Percentiles rank a stretch among this genome's conserved stretches.
Evolutionary conservation across 2,797 vertebrate species (phyloP).

Genomic region (Pempheris klunzingeri): DNA sequence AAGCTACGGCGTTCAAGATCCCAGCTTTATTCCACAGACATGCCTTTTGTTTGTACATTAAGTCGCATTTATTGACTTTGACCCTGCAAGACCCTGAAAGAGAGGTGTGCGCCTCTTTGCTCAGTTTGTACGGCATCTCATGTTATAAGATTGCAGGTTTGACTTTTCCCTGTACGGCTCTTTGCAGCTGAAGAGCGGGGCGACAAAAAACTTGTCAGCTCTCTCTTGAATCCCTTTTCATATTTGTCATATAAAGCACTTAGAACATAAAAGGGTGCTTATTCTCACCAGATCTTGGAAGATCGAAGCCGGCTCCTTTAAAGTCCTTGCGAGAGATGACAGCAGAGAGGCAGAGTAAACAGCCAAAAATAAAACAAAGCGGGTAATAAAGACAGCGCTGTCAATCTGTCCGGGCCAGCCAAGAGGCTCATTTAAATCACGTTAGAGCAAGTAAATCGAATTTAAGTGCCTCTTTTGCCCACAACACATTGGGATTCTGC

Average conservation of each 20-base stretch:
- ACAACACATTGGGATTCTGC: constrained; percentile 61
- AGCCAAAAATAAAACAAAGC: constrained; percentile 84
- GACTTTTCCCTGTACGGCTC: constrained; percentile 58
- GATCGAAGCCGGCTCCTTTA: constrained; percentile 69
- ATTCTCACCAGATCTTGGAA: constrained; percentile 63
- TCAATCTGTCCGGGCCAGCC: constrained; percentile 71
- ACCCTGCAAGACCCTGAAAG: constrained; percentile 48
- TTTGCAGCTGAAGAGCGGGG: constrained; percentile 66
- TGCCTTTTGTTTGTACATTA: constrained; percentile 32
- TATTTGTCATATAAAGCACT: constrained; percentile 74
- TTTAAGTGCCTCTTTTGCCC: constrained; percentile 69
- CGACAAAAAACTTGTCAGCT: constrained; percentile 68
- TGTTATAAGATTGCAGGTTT: constrained; percentile 64
- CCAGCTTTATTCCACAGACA: constrained; percentile 28
- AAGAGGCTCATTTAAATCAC: constrained; percentile 73
- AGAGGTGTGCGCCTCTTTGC: constrained; percentile 31
- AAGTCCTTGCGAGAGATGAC: constrained; percentile 66
- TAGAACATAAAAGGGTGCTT: constrained; percentile 76
- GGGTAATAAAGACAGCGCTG: constrained; percentile 70
- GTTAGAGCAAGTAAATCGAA: constrained; percentile 68
- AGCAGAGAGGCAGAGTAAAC: constrained; percentile 77
- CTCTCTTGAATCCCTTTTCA: constrained; percentile 61
- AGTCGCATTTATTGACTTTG: constrained; percentile 50
- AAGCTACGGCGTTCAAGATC: background rate
- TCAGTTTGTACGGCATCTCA: constrained; percentile 40